phyloP scores from a whole-genome alignment of 2,113 vertebrate genomes.

The Brachypteracias leptosomus region DNA sequence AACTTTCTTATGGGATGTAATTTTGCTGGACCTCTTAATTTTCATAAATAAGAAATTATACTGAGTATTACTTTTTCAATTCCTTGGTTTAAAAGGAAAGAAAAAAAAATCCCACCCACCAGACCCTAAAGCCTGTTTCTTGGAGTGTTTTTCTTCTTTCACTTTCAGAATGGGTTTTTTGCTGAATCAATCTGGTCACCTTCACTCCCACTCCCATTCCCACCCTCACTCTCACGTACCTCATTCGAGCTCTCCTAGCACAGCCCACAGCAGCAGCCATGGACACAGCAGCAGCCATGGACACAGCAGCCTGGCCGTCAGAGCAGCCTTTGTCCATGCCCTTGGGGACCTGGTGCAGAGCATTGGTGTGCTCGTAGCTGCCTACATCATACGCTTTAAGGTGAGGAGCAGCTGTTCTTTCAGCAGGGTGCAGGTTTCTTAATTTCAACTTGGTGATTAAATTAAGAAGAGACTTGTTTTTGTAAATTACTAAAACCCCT shows the following conservation, averaged over 20 bases:
- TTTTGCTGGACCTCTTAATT: neutral
- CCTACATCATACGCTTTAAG: constrained; percentile 96
- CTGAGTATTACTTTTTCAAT: neutral
- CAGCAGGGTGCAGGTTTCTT: neutral
- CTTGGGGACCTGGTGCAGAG: constrained; percentile 95
- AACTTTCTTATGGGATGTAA: neutral
- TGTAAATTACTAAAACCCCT: neutral
- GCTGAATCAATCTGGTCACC: constrained; percentile 90
- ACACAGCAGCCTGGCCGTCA: constrained; percentile 86
- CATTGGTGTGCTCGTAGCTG: constrained; percentile 92
- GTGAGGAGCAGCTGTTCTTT: constrained; percentile 59
- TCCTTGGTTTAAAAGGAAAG: neutral
- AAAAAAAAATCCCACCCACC: neutral
- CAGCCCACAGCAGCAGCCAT: constrained; percentile 35
- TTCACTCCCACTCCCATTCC: constrained; percentile 87
- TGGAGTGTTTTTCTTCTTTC: neutral
- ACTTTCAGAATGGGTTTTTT: constrained; percentile 93
- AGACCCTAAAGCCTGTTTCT: neutral
- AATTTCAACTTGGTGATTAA: neutral
- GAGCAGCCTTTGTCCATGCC: constrained; percentile 94
- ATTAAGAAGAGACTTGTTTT: neutral
- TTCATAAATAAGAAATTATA: neutral
- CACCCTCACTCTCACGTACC: constrained; percentile 70
- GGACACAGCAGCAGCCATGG: constrained; percentile 75
- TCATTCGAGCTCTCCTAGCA: constrained; percentile 25